Percentiles rank a stretch among this genome's conserved stretches.
These are phyloP conservation scores for Dendrocincla tyrannina DNA, from an alignment of 2,797 vertebrate genomes.

Conservation along the genomic window DNA sequence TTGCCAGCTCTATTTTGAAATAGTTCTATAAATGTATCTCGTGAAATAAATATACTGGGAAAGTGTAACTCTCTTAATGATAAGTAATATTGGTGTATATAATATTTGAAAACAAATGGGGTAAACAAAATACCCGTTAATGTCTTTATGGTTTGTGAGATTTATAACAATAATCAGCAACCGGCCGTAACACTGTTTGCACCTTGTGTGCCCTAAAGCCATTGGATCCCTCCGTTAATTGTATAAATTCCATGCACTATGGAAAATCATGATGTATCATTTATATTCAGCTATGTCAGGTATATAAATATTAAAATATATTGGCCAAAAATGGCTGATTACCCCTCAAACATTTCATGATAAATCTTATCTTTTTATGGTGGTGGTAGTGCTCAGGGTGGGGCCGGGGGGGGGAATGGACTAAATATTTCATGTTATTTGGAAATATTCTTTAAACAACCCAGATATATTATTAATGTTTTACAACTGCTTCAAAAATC, in stretches of 20 bases:
- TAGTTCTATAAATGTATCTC: constrained; percentile 56
- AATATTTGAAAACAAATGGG: constrained; percentile 70
- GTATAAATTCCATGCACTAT: constrained; percentile 78
- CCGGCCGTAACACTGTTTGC: constrained; percentile 66
- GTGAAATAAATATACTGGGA: constrained; percentile 58
- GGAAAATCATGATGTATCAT: constrained; percentile 76
- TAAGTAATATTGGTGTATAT: constrained; percentile 63
- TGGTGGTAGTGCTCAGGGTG: constrained; percentile 30
- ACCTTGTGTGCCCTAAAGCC: constrained; percentile 77
- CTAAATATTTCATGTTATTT: constrained; percentile 84
- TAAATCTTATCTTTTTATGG: constrained; percentile 79
- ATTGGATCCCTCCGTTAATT: constrained; percentile 77
- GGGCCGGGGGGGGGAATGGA: not conserved
- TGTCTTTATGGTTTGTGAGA: constrained; percentile 72
- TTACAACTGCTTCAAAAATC: constrained; percentile 77
- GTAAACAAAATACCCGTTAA: constrained; percentile 74
- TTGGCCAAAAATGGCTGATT: constrained; percentile 79
- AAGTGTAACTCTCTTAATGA: constrained; percentile 72
- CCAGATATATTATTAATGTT: constrained; percentile 79
- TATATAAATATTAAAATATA: constrained; percentile 85
- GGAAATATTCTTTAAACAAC: constrained; percentile 80
- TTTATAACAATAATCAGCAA: constrained; percentile 80
- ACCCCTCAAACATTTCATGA: constrained; percentile 78
- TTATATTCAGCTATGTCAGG: constrained; percentile 80
- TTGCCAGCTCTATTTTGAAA: constrained; percentile 61